Conservation (phyloP, 2,113 vertebrate species). For the Atherinomorus stipes region DNA sequence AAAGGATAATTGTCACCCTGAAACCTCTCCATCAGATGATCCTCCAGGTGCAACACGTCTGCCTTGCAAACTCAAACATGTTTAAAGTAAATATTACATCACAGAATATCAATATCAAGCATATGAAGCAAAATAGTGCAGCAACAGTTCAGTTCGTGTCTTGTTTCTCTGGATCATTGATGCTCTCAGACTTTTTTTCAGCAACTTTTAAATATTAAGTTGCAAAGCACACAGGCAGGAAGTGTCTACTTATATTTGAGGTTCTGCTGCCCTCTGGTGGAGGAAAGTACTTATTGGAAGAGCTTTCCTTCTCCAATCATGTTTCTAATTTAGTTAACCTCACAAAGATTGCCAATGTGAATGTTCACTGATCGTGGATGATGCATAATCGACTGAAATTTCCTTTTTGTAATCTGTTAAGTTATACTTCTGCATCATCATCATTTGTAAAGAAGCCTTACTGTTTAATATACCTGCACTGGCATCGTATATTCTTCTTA, state of each 20-base stretch:
- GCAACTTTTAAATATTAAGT: not conserved
- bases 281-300: not conserved
- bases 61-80: slow-evolving; percentile 34
- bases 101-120: too few species aligned
- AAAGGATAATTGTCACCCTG: too few species aligned
- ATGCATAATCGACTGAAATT: too few species aligned
- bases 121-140: not conserved
- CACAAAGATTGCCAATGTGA: not conserved
- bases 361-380: too few species aligned
- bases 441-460: too few species aligned
- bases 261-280: slow-evolving; percentile 53
- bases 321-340: not conserved
- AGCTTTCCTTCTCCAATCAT: too few species aligned
- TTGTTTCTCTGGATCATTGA: not conserved
- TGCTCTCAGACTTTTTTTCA: not conserved
- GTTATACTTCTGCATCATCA: too few species aligned
- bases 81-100: slow-evolving; percentile 26
- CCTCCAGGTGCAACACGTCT: slow-evolving; percentile 50
- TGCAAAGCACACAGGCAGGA: not conserved
- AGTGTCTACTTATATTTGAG: slow-evolving; percentile 35
- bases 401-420: too few species aligned
- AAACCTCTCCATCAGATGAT: slow-evolving; percentile 31
- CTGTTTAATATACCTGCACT: too few species aligned
- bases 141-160: not conserved
- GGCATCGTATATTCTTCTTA: too few species aligned